Percentiles rank a stretch among this genome's conserved stretches.
phyloP scores from a whole-genome alignment of 2,888 invertebrate genomes.

The Schizaphis graminum region DNA sequence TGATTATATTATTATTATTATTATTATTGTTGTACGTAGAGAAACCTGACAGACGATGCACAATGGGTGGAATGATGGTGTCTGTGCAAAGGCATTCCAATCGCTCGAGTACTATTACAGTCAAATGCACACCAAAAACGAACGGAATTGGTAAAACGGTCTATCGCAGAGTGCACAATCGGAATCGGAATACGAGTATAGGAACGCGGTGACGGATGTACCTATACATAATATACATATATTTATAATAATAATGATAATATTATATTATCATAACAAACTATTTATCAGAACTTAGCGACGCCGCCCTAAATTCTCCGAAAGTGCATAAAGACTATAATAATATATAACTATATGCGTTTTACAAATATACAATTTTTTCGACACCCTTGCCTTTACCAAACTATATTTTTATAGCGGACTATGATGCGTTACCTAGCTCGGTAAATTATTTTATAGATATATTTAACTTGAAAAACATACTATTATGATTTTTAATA shows the following conservation, averaged over 20 bases:
- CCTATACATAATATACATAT: background rate
- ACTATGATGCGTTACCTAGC: background rate
- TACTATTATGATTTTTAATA: background rate
- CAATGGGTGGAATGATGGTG: background rate
- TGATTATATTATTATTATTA: background rate
- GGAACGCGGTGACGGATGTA: background rate
- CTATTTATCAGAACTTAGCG: background rate
- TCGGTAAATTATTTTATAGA: background rate
- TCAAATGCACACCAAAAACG: constrained; percentile 32
- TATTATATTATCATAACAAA: background rate
- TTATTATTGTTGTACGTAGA: background rate
- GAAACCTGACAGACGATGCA: background rate
- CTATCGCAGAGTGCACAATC: background rate
- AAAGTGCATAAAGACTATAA: background rate
- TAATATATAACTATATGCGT: background rate
- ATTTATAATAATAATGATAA: background rate
- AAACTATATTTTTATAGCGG: background rate
- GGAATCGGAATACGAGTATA: background rate
- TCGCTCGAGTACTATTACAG: constrained; percentile 33
- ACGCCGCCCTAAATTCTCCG: background rate
- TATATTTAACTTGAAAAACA: background rate
- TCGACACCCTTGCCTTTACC: background rate
- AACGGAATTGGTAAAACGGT: background rate
- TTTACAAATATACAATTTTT: background rate
- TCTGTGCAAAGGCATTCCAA: background rate